Conservation (phyloP, 1,140 invertebrate species). For the Scaptomyza montana region DNA sequence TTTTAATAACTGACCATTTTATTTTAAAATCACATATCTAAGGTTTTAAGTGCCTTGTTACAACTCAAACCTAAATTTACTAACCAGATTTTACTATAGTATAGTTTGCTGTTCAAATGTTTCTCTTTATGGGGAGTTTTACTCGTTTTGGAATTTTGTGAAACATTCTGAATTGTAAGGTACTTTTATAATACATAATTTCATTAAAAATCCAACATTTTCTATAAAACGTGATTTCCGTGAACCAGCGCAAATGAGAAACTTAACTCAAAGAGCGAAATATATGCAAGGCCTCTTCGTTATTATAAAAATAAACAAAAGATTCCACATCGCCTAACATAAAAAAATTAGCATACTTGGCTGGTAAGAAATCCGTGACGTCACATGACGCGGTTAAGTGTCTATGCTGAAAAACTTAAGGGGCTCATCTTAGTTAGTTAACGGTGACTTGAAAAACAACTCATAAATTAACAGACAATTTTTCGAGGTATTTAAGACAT, state of each 20-base stretch:
- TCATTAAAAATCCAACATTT: not conserved
- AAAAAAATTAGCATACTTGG: slow-evolving; percentile 24
- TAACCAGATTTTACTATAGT: not conserved
- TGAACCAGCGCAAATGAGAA: not conserved
- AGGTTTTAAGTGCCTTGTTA: not conserved
- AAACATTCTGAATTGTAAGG: not conserved
- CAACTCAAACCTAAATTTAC: no score
- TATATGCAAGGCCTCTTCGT: slow-evolving; percentile 6
- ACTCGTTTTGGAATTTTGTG: not conserved
- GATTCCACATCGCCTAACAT: slow-evolving; percentile 8
- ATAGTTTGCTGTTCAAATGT: not conserved
- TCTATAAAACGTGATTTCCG: not conserved
- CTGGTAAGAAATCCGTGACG: slow-evolving; percentile 26
- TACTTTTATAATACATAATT: not conserved
- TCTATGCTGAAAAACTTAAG: not conserved
- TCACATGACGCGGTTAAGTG: not conserved
- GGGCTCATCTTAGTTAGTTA: not conserved
- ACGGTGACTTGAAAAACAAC: not conserved
- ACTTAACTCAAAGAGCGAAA: slow-evolving; percentile 17
- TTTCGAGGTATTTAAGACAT: no score
- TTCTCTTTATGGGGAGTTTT: not conserved
- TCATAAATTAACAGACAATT: not conserved
- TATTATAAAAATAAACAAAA: slow-evolving; percentile 45
- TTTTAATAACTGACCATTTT: not conserved
- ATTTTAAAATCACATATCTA: not conserved